Conservation (phyloP, 2,113 vertebrate genomes). For the Todiramphus chloris region DNA sequence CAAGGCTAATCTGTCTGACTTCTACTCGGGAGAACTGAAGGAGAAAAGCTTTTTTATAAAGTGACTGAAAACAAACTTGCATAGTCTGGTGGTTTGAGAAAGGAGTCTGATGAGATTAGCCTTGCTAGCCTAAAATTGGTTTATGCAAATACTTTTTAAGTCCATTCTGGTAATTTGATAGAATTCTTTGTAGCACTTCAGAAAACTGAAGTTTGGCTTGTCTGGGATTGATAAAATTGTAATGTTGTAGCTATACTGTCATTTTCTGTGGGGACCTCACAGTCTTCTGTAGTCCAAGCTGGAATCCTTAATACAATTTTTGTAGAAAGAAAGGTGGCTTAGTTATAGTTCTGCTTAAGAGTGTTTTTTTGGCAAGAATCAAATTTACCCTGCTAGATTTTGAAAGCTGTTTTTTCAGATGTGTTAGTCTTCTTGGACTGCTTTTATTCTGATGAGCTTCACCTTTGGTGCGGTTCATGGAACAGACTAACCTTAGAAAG, state of each 20-base stretch:
- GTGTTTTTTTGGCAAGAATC: neutral
- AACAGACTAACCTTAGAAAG: neutral
- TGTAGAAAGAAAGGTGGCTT: neutral
- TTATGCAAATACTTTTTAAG: neutral
- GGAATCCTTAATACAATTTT: neutral
- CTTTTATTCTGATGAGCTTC: neutral
- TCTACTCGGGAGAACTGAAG: neutral
- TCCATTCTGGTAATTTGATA: neutral
- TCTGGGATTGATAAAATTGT: neutral
- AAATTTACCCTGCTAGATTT: neutral
- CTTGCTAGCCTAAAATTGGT: neutral
- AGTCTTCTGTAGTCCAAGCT: neutral
- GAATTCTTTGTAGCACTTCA: neutral
- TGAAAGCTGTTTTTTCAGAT: neutral
- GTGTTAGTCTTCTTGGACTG: neutral
- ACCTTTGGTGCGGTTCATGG: neutral
- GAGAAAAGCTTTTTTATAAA: neutral
- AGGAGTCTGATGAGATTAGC: conserved; percentile 7
- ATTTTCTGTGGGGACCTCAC: neutral
- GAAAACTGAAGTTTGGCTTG: neutral
- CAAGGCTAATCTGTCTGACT: neutral
- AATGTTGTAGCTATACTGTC: neutral
- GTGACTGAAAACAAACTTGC: neutral
- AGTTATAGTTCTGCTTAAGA: neutral
- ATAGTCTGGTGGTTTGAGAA: neutral